These are phyloP conservation scores for Hoplodrina ambigua DNA, from an alignment of 2,888 invertebrate genomes.

Conservation along the genomic window DNA sequence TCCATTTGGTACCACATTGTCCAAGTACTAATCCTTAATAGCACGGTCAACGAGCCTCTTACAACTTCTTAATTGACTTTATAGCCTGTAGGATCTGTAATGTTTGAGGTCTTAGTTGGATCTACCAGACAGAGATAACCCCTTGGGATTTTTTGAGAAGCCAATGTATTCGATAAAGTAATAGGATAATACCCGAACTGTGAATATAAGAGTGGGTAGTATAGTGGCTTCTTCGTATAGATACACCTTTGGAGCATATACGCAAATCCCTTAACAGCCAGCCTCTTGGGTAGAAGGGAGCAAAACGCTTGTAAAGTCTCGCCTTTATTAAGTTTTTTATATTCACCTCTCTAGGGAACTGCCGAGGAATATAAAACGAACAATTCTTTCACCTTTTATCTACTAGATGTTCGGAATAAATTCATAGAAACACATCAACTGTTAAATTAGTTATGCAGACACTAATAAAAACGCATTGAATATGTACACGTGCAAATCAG, in stretches of 20 bases:
- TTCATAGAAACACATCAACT: slow-evolving; percentile 33
- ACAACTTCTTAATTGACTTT: slow-evolving; percentile 45
- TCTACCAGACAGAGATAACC: slow-evolving; percentile 5
- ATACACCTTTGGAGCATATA: slow-evolving; percentile 15
- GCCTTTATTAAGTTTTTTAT: slow-evolving; percentile 52
- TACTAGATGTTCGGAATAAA: slow-evolving; percentile 17
- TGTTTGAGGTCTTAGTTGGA: slow-evolving; percentile 22
- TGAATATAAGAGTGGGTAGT: slow-evolving; percentile 20
- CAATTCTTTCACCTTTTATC: slow-evolving; percentile 14
- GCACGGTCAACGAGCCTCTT: slow-evolving; percentile 32
- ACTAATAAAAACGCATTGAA: slow-evolving; percentile 62
- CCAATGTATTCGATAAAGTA: slow-evolving; percentile 33
- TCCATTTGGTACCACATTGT: slow-evolving; percentile 7
- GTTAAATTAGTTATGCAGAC: slow-evolving; percentile 26
- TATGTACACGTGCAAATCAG: slow-evolving; percentile 66
- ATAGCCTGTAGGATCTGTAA: slow-evolving; percentile 16
- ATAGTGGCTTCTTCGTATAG: slow-evolving; percentile 10
- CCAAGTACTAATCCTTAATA: slow-evolving; percentile 28
- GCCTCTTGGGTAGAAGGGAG: slow-evolving; percentile 24
- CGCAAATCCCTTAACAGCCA: slow-evolving; percentile 42
- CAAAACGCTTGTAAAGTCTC: slow-evolving; percentile 39
- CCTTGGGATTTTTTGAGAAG: slow-evolving; percentile 6
- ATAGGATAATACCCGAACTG: slow-evolving; percentile 22
- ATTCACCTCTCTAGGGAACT: slow-evolving; percentile 27
- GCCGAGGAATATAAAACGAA: slow-evolving; percentile 27